Base-by-base conservation (phyloP, 2,797 vertebrate genomes). In the Pseudomugil gertrudae region DNA sequence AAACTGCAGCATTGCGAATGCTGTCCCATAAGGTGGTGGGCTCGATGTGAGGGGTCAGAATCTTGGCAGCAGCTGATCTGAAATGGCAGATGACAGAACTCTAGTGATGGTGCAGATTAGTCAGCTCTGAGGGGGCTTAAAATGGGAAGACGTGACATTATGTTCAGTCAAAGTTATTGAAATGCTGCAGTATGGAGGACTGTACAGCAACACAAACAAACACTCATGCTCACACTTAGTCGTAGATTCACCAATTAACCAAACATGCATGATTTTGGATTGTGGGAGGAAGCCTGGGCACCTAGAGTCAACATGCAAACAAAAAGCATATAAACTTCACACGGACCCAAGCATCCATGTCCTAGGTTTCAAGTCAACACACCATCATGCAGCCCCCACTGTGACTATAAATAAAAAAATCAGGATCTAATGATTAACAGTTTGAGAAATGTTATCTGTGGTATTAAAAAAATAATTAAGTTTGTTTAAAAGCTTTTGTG, bases 11-110 rank as follows among this genome's bases (percentile, higher is more conserved):
- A 5, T 32, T 56, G 47, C 19, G 43, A 69, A 32, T 0, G 15
- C 52, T 29, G n/a, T 59, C 33, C 81, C 80, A 81, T 85, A 76
- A 85, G 79, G 79, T 59, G 62, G 82, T 85, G 74, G 81, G 84
- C 57, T 78, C 24, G 51, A 58, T 69, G 78, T 84, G 75, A 53
- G 69, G 60, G 82, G 75, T 84, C 76, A 78, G 36, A 43, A 51
- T 75, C 71, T 73, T 76, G 71, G 60, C 76, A 75, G 78, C 79
- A 69, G 71, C 59, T 62, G 63, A 60, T 80, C 62, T 47, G 63
- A 86, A 53, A 67, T 66, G 74, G 52, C 66, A 69, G 61, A 83
- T 81, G 68, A 79, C 60, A 68, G 64, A 26, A 64, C 36, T 2
- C 36, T 23, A 74, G 52, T 32, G 54, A 76, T 73, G 55, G 51